Base-by-base conservation (phyloP, 1,140 invertebrate genomes). In the Telenomus remus region DNA sequence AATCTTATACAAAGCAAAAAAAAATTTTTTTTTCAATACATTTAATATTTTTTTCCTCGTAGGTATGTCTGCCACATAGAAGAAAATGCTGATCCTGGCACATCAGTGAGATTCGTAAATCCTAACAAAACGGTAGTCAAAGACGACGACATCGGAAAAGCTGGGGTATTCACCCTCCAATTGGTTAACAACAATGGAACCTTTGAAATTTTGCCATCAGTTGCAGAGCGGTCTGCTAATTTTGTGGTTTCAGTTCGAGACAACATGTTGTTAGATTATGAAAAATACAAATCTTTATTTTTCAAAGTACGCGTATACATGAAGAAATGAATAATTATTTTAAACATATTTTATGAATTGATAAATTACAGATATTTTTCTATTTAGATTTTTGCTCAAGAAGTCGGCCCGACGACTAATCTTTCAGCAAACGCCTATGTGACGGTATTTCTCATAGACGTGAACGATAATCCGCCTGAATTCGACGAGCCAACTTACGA, bases 391-490 rank as follows among this genome's bases (percentile, higher is more conserved):
- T 86, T 94, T 35, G 95, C 94, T 16, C 92, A 93, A 88, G 94
- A 96, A 86, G 85, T 95, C 35, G 92, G 92, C 35, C 91, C 93
- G 56, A 91, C 90, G 46, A 94, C 91, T 8, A 94, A 94, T 85
- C 87, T 94, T 46, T 93, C 94, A 13, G 90, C 91, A 0, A 90
- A 89, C 39, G 92, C 93, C 0, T 92, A 93, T 61, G 92, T 97
- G 0, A 93, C 91, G 0, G 93, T 98, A 1, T 92, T 94, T 79
- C 86, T 98, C 12, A 91, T 93, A 60, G 97, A 98, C 84, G 89
- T 95, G 2, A 98, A 98, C 81, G 97, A 98, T 81, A 97, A 97
- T 86, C 87, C 91, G 4, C 97, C 97, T 0, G 88, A 92, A 50
- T 98, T 98, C 83, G 86, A 91, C 7, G 89, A 93, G 70, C 81